Percentiles rank a stretch among this genome's conserved stretches.
These are phyloP conservation scores for Pycnonotus jocosus DNA, from an alignment of 2,113 vertebrate species.

Conservation along the genomic window DNA sequence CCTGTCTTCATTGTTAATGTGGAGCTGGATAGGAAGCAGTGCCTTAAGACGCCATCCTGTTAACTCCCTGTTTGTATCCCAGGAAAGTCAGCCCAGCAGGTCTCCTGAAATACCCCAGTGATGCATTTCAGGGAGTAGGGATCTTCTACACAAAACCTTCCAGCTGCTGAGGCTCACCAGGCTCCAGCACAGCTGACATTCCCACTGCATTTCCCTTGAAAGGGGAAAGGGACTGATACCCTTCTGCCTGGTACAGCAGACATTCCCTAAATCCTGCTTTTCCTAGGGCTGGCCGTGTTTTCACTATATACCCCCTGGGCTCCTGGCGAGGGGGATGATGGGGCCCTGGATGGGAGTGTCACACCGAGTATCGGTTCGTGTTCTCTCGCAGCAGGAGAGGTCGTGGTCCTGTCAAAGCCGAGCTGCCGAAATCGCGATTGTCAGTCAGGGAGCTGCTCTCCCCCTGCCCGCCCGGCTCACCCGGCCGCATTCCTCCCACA, in stretches of 20 bases:
- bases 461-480: neutral
- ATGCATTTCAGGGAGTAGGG: neutral
- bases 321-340: accelerated
- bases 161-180: accelerated
- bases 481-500: neutral
- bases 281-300: neutral
- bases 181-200: neutral
- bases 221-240: neutral
- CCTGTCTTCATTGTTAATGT: neutral
- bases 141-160: neutral
- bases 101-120: neutral
- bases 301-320: neutral
- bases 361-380: accelerated
- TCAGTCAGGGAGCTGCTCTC: neutral
- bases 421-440: neutral
- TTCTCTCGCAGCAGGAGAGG: accelerated
- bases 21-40: neutral
- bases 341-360: neutral
- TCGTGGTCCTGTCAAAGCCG: neutral
- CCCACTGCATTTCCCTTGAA: neutral
- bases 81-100: neutral
- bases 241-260: neutral
- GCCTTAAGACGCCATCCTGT: neutral
- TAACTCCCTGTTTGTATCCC: neutral
- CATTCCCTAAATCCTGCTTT: neutral